Evolutionary conservation across 2,113 vertebrate species (phyloP), one percentile per base, ranked within the genome.

Genomic region (Rhagologus leucostigma): DNA sequence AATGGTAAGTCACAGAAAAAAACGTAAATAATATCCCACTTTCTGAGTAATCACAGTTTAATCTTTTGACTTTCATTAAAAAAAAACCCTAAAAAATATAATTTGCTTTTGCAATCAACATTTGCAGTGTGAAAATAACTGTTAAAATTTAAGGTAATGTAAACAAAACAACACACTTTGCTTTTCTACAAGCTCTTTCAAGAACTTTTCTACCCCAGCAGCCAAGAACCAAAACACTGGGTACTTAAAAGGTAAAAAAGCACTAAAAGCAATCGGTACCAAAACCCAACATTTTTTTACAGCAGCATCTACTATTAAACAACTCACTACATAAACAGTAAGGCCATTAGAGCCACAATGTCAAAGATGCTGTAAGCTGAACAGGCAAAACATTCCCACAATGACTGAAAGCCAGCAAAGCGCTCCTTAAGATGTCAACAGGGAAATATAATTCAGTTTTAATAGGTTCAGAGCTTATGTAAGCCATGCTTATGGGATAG

Each of bases 391-490:
- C 83, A 46, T 87, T 93, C 75, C 73, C 86, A 87, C 65, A 3
- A 71, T 17, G 92, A 96, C 74, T 95, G 90, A 91, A 75, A 95
- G 95, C 88, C 86, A 95, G 77, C 69, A 95, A 87, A 94, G 94
- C 13, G 2, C 69, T 90, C 88, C 73, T 16, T 92, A 89, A 97
- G 92, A 96, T 95, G 88, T 93, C 96, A 95, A 42, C 90, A 92
- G 95, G 96, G 96, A 96, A 90, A 96, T 69, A 91, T 92, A 96
- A 95, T 64, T 96, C 93, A 95, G 56, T 47, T 88, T 93, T 94
- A 96, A 96, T 94, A 95, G 86, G 90, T 91, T 92, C 80, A 79
- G 86, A 60, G 93, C 88, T 96, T 94, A 90, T 79, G 76, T 79
- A 96, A 96, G 85, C 41, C 73, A 16, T 17, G 75, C 65, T 94